phyloP scores from a whole-genome alignment of 2,113 vertebrate genomes.

The Jacana jacana region DNA sequence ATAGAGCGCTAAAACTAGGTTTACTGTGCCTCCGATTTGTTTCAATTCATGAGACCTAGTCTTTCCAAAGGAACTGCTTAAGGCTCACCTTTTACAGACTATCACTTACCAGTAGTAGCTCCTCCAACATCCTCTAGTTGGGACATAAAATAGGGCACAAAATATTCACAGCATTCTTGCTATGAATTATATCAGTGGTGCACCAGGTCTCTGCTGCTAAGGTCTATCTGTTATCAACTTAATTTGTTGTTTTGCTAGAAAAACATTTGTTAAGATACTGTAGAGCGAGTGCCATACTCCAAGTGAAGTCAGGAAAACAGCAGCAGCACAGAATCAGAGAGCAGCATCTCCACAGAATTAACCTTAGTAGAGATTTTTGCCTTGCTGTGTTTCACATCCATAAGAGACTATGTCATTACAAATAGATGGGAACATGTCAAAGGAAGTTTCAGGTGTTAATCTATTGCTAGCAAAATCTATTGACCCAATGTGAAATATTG shows the following conservation, averaged over 20 bases:
- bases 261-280: neutral
- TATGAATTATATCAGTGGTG: neutral
- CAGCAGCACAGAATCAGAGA: neutral
- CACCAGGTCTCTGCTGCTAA: neutral
- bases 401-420: neutral
- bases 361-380: neutral
- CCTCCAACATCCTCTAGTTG: neutral
- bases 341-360: neutral
- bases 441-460: neutral
- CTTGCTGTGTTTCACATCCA: accelerated
- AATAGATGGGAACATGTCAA: neutral
- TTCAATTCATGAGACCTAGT: neutral
- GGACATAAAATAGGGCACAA: neutral
- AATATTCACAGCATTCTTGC: neutral
- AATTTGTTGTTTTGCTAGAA: neutral
- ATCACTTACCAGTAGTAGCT: neutral
- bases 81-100: neutral
- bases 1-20: neutral
- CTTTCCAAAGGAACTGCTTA: neutral
- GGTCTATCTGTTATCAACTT: neutral
- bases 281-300: neutral
- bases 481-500: neutral
- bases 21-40: neutral
- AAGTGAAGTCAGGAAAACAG: neutral
- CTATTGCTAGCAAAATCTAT: neutral